Evolutionary conservation across 2,113 vertebrate genomes (phyloP), one percentile per base, ranked within the genome.

Genomic region (Grantiella picta): DNA sequence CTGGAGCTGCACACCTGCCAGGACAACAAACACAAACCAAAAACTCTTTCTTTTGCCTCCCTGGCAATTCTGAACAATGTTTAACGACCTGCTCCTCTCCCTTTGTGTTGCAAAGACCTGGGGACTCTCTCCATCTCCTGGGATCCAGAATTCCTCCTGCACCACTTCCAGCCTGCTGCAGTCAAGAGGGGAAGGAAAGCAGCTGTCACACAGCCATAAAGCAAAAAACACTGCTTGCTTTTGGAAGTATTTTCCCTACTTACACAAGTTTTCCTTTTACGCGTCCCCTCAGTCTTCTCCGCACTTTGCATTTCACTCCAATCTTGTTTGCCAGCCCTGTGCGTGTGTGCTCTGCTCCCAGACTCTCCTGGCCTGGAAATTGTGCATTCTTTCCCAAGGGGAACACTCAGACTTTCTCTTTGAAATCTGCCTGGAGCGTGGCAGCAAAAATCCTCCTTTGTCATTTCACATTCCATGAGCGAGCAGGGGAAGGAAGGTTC

Each of bases 371-470:
- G 69, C 54, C 56, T 54, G 53, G 59, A 94, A 86, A 92, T 31
- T 33, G 12, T 54, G 20, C 60, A 47, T 70, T 83, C 69, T 86
- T 44, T 81, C 87, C 90, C 68, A 35, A n/a, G 56, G 76, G 68
- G 86, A 92, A 49, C 52, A 40, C 2, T 1, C 9, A 86, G 87
- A 31, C 7, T 88, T 86, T 57, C 25, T 66, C 77, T 86, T 82
- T 82, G 7, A 73, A 86, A 90, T 69, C 47, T 75, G 71, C 60
- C 71, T 45, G 20, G 24, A 86, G 60, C 50, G 10, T 23, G 52
- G 52, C 76, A 92, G 75, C 49, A 75, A 80, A 69, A 95, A 44
- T n/a, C 27, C 90, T 72, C 68, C 66, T 53, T 52, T 93, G 68
- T 63, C 52, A 56, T 88, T 90, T 92, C 45, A 81, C 31, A 70